phyloP scores from a whole-genome alignment of 64 coral and sea anemone species.

The Montipora efflorescens region DNA sequence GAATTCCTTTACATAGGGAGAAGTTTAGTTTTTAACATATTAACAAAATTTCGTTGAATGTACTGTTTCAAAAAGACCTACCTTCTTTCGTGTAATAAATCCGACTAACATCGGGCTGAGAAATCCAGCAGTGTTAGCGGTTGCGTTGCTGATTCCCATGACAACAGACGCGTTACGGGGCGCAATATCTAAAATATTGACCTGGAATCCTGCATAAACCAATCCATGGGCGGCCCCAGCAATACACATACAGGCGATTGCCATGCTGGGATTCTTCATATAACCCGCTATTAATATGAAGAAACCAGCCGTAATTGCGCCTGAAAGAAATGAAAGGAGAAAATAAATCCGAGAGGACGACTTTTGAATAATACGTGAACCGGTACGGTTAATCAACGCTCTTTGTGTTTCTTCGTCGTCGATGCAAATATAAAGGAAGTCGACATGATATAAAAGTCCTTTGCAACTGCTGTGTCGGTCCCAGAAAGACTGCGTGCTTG shows the following conservation, averaged over 20 bases:
- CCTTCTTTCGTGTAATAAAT: slow-evolving; percentile 85
- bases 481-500: no score
- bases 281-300: slow-evolving; percentile 84
- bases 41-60: not conserved
- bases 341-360: not conserved
- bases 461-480: no score
- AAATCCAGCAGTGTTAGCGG: slow-evolving; percentile 77
- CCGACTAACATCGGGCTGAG: slow-evolving; percentile 91
- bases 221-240: slow-evolving; percentile 64
- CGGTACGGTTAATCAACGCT: no score
- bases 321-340: not conserved
- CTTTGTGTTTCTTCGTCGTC: no score
- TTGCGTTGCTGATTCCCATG: slow-evolving; percentile 89
- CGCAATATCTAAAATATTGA: slow-evolving; percentile 94
- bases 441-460: no score
- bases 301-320: slow-evolving; percentile 55
- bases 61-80: not conserved
- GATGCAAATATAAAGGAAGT: no score
- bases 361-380: no score
- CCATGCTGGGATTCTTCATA: slow-evolving; percentile 27
- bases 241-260: slow-evolving; percentile 68
- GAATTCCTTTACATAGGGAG: no score
- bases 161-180: slow-evolving; percentile 81
- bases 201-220: slow-evolving; percentile 92
- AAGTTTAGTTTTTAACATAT: no score